Percentiles rank a stretch among this genome's conserved stretches.
These are phyloP conservation scores for Drosophila funebris DNA, from an alignment of 1,140 invertebrate species.

Conservation along the genomic window DNA sequence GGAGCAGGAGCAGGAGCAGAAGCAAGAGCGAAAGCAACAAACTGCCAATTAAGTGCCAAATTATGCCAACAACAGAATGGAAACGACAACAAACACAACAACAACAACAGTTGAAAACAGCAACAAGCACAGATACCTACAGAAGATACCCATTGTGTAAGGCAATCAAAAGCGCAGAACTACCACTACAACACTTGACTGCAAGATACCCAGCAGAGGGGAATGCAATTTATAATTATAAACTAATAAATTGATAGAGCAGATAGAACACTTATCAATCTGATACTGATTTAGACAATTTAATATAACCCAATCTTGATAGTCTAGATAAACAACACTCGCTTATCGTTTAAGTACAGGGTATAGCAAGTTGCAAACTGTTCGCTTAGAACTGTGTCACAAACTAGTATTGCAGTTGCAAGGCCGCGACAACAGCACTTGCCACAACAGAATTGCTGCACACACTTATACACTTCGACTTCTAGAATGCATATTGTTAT, in stretches of 20 bases:
- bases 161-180: neutral
- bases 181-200: slow-evolving; percentile 4
- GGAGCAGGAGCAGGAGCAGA: neutral
- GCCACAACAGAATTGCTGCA: neutral
- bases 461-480: slow-evolving; percentile 4
- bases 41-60: slow-evolving; percentile 78
- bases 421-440: slow-evolving; percentile 59
- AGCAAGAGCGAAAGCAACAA: slow-evolving; percentile 28
- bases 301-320: no score
- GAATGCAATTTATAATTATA: neutral
- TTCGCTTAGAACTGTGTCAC: slow-evolving; percentile 18
- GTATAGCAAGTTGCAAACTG: slow-evolving; percentile 8
- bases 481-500: slow-evolving; percentile 35
- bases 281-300: no score
- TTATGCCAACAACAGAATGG: slow-evolving; percentile 60
- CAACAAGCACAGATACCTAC: slow-evolving; percentile 17
- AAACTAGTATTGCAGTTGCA: slow-evolving; percentile 48
- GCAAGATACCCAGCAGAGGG: slow-evolving; percentile 13
- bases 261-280: no score
- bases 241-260: neutral
- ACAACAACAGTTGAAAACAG: slow-evolving; percentile 9
- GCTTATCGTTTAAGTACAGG: slow-evolving; percentile 4
- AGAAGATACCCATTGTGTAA: neutral
- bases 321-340: neutral
- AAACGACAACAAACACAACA: slow-evolving; percentile 21